Evolutionary conservation across 92 coral and sea anemone species (phyloP).

Genomic region (Actinernus sp.): DNA sequence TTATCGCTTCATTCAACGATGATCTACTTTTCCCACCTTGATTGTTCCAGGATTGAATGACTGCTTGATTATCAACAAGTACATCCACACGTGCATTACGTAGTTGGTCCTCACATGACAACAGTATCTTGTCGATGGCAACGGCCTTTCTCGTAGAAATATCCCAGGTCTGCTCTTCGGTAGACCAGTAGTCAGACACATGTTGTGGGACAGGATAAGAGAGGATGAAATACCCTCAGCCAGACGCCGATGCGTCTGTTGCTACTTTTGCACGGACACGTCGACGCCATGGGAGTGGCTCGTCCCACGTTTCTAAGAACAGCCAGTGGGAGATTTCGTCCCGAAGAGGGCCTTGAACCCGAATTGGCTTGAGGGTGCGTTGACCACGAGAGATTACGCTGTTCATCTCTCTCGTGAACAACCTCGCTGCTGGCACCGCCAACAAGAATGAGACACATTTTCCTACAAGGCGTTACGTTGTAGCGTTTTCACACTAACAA

Average conservation of each 20-base stretch:
- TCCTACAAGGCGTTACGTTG: conserved; percentile 28
- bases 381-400: conserved; percentile 32
- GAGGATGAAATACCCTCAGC: conserved; percentile 32
- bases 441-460: conserved; percentile 44
- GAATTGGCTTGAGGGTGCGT: too few species aligned
- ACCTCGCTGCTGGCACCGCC: conserved; percentile 30
- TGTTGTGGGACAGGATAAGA: conserved; percentile 11
- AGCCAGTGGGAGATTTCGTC: too few species aligned
- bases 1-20: neutral
- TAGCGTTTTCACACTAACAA: conserved; percentile 22
- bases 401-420: conserved; percentile 51
- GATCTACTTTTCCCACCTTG: conserved; percentile 28
- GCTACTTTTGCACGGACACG: conserved; percentile 29
- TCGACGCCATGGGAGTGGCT: conserved; percentile 28
- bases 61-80: conserved; percentile 44
- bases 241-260: conserved; percentile 49
- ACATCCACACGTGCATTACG: conserved; percentile 37
- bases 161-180: conserved; percentile 18
- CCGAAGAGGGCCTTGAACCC: too few species aligned
- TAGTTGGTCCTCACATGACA: conserved; percentile 26
- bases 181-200: conserved; percentile 34
- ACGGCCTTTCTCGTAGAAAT: conserved; percentile 54
- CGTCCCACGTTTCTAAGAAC: conserved; percentile 18
- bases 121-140: conserved; percentile 34
- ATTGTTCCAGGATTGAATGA: conserved; percentile 39